These are phyloP conservation scores for Chaetorhynchus papuensis DNA, from an alignment of 2,113 vertebrate species.

Conservation along the genomic window DNA sequence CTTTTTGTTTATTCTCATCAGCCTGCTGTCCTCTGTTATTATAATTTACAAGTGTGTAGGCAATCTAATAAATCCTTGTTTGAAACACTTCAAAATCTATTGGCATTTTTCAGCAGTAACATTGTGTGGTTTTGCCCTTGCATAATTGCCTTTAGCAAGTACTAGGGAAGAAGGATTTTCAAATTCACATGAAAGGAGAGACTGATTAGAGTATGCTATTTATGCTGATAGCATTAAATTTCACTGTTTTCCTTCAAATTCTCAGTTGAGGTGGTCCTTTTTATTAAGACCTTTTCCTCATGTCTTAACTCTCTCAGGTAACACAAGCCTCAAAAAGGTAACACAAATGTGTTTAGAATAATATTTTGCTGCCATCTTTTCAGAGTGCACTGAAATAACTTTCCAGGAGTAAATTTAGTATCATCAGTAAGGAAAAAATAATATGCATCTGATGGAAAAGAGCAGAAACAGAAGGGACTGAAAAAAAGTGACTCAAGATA, in stretches of 20 bases:
- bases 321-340: not conserved
- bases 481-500: not conserved
- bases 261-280: not conserved
- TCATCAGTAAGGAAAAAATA: not conserved
- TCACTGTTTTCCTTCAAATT: not conserved
- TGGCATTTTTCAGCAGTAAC: constrained; percentile 17
- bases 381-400: not conserved
- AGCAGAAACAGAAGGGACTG: not conserved
- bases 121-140: not conserved
- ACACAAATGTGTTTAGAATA: not conserved
- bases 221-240: constrained; percentile 17
- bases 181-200: constrained; percentile 12
- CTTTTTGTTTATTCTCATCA: constrained; percentile 47
- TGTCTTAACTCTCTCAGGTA: not conserved
- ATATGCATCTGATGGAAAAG: not conserved
- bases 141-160: constrained; percentile 4
- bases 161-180: constrained; percentile 7
- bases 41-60: not conserved
- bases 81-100: constrained; percentile 46
- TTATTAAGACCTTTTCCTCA: not conserved
- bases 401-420: not conserved
- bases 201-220: not conserved
- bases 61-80: constrained; percentile 43
- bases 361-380: not conserved
- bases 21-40: constrained; percentile 25